A percentile compares a stretch with the other conserved stretches of the same genome.
Conservation (phyloP, 2,888 invertebrate genomes). For the Phyllotreta cruciferae region DNA sequence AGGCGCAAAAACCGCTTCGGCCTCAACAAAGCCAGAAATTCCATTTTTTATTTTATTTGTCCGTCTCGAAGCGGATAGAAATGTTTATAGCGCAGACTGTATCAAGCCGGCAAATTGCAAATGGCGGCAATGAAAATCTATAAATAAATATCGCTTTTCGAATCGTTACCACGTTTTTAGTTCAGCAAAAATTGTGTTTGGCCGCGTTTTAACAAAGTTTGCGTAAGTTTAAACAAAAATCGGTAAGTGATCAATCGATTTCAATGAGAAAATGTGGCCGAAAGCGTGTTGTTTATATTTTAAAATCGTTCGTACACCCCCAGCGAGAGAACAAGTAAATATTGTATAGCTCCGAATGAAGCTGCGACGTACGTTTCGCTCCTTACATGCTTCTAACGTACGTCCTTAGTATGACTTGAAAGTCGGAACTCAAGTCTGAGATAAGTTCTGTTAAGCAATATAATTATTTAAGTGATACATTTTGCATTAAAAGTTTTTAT, state of each 20-base stretch:
- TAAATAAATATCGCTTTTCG: slow-evolving; percentile 60
- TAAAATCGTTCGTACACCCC: slow-evolving; percentile 57
- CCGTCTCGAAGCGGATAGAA: slow-evolving; percentile 21
- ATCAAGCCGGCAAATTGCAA: slow-evolving; percentile 58
- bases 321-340: slow-evolving; percentile 55
- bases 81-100: slow-evolving; percentile 48
- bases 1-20: slow-evolving; percentile 32
- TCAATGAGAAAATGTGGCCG: slow-evolving; percentile 35
- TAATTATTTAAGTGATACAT: slow-evolving; percentile 62
- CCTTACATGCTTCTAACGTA: slow-evolving; percentile 52
- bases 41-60: slow-evolving; percentile 37
- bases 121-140: slow-evolving; percentile 57
- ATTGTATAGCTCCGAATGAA: slow-evolving; percentile 51
- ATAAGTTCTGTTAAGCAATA: slow-evolving; percentile 56
- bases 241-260: slow-evolving; percentile 43
- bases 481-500: slow-evolving; percentile 62
- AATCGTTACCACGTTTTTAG: slow-evolving; percentile 51
- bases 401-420: slow-evolving; percentile 50
- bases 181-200: slow-evolving; percentile 46
- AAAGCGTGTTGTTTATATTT: slow-evolving; percentile 52
- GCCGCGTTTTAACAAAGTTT: slow-evolving; percentile 42
- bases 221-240: slow-evolving; percentile 42
- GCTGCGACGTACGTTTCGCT: slow-evolving; percentile 51
- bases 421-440: slow-evolving; percentile 54
- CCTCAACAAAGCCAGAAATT: slow-evolving; percentile 36